Evolutionary conservation across 2,888 invertebrate genomes (phyloP).

Genomic region (Diarsia brunnea): DNA sequence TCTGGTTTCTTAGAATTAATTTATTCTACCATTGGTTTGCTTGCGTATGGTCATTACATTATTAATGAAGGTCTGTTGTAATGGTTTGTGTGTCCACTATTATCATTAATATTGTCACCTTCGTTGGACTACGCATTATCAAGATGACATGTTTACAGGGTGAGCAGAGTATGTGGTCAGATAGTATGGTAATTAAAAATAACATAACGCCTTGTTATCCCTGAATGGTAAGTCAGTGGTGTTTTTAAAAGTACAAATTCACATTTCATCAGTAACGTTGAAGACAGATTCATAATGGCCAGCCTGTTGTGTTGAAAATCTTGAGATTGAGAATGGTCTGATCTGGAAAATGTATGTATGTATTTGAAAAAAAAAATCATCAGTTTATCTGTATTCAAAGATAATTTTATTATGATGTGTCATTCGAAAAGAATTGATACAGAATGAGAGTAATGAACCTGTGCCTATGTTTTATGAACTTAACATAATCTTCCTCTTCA

Average conservation of each 20-base stretch:
- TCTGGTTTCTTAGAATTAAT: slow-evolving; percentile 62
- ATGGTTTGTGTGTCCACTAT: slow-evolving; percentile 25
- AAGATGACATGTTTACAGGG: background rate
- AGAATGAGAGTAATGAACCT: background rate
- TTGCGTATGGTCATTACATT: slow-evolving; percentile 53
- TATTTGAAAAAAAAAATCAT: background rate
- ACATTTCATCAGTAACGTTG: background rate
- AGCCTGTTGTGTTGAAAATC: background rate
- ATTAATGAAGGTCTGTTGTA: slow-evolving; percentile 48
- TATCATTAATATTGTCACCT: slow-evolving; percentile 54
- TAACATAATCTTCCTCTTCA: background rate
- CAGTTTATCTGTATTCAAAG: background rate
- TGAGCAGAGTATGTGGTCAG: background rate
- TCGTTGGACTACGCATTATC: slow-evolving; percentile 20
- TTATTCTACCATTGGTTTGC: slow-evolving; percentile 55
- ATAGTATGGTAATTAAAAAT: background rate
- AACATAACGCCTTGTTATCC: background rate
- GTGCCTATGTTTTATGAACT: background rate
- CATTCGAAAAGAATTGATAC: background rate
- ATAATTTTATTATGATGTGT: background rate
- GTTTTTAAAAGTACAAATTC: background rate
- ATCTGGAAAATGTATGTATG: background rate
- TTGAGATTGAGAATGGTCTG: too few relatives aligned
- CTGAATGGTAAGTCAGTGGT: background rate
- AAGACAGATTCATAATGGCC: background rate